Base-by-base conservation (phyloP, 2,888 invertebrate species). In the Drosophila eohydei region DNA sequence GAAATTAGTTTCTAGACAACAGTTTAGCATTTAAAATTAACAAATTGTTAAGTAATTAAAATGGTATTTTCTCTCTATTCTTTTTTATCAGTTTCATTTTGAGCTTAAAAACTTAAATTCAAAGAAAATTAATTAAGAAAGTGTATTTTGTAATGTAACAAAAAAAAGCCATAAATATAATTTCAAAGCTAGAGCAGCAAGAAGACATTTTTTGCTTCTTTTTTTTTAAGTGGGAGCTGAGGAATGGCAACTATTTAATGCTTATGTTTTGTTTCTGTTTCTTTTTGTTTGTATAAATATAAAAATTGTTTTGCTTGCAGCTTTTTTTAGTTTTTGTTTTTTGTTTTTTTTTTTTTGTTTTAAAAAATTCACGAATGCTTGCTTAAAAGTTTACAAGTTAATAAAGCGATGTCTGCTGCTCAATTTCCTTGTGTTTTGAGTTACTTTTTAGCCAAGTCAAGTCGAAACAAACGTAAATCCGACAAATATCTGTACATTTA, bases 281-380 rank as follows among this genome's bases (percentile, higher is more conserved):
- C 41, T 48, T 57, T 48, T 52, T 40, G 50, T 72, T 67, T 70
- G 84, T 87, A 82, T 78, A 87, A 81, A 81, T 82, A 82, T 88
- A 82, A 82, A 82, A 82, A 78, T 83, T 67, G 78, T 66, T 68
- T 66, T 80, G 83, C 83, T 83, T 83, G 86, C 73, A 83, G 88
- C 83, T 85, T 60, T 64, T 83, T 59, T 86, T 74, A 61, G 71
- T 80, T 66, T 12, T 64, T 58, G n/a, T 30, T 26, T 81, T 84
- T 64, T 62, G 77, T 57, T 86, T 72, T 58, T 73, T 78, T 69
- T 14, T 63, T 56, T 57, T 34, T 50, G 50, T 50, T 21, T 50
- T 50, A 52, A 71, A 86, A 79, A 83, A 66, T 81, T 72, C 71
- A 64, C 81, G 84, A 78, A 74, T 74, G 66, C 56, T 56, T 79